Evolutionary conservation across 2,888 invertebrate species (phyloP).

Genomic region (Acleris holmiana): DNA sequence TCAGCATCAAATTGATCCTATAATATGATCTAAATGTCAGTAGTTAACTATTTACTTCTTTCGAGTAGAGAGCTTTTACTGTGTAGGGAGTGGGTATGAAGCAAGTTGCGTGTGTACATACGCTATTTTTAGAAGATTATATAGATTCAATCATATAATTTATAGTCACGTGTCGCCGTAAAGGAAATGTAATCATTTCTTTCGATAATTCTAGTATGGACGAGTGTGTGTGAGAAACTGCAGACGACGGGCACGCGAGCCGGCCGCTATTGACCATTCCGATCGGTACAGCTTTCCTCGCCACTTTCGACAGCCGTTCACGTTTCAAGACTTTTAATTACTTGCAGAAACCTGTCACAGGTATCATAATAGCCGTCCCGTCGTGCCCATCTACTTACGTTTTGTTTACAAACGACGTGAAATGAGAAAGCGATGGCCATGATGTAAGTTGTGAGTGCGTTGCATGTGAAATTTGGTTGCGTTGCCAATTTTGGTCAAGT

Average conservation of each 20-base stretch:
- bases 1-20: too few species aligned
- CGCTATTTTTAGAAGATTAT: neutral
- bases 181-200: constrained; percentile 37
- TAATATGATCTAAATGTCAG: too few species aligned
- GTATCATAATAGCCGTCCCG: constrained; percentile 40
- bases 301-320: constrained; percentile 71
- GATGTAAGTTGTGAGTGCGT: constrained; percentile 23
- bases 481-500: neutral
- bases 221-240: constrained; percentile 50
- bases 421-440: constrained; percentile 36
- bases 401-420: constrained; percentile 42
- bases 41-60: too few species aligned
- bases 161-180: constrained; percentile 19
- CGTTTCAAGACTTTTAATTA: constrained; percentile 75
- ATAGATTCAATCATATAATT: constrained; percentile 19
- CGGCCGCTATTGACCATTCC: constrained; percentile 66
- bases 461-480: constrained; percentile 6
- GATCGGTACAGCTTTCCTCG: constrained; percentile 74
- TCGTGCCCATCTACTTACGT: constrained; percentile 35
- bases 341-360: constrained; percentile 54
- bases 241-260: constrained; percentile 58
- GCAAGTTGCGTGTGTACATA: too few species aligned
- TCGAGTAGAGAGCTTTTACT: too few species aligned
- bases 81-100: too few species aligned
- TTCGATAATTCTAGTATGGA: constrained; percentile 28